These are phyloP conservation scores for Listrodromus nycthemerus DNA, from an alignment of 2,888 invertebrate species.

Conservation along the genomic window DNA sequence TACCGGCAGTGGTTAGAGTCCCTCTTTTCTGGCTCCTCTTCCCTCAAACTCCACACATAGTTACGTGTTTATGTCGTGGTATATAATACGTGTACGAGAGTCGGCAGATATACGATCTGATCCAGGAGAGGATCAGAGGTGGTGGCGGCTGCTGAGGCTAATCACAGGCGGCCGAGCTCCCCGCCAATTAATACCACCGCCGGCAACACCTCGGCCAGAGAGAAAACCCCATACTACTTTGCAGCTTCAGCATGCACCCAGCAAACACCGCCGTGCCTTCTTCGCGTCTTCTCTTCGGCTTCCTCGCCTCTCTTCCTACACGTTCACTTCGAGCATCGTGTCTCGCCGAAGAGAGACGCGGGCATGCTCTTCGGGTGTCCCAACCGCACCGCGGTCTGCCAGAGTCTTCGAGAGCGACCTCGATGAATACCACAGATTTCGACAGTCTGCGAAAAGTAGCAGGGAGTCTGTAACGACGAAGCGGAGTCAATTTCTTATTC, in stretches of 20 bases:
- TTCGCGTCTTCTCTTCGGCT: slow-evolving; percentile 22
- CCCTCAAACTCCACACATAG: slow-evolving; percentile 49
- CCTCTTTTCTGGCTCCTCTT: slow-evolving; percentile 14
- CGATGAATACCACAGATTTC: slow-evolving; percentile 67
- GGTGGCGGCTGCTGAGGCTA: slow-evolving; percentile 73
- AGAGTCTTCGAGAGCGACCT: slow-evolving; percentile 35
- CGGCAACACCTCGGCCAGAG: slow-evolving; percentile 78
- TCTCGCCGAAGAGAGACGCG: neutral
- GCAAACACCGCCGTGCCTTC: slow-evolving; percentile 43
- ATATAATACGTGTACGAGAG: slow-evolving; percentile 42
- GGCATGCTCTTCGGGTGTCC: slow-evolving; percentile 40
- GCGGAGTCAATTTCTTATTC: neutral
- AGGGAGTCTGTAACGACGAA: neutral
- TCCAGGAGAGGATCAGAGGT: slow-evolving; percentile 71
- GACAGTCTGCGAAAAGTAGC: slow-evolving; percentile 60
- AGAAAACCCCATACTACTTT: slow-evolving; percentile 57
- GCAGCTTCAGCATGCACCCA: slow-evolving; percentile 55
- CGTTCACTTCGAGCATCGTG: neutral
- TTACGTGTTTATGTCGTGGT: slow-evolving; percentile 28
- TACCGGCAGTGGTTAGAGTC: slow-evolving; percentile 16
- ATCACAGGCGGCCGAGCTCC: slow-evolving; percentile 77
- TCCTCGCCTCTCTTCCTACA: slow-evolving; percentile 32
- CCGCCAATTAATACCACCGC: slow-evolving; percentile 83
- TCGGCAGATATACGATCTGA: slow-evolving; percentile 72
- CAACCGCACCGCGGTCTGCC: slow-evolving; percentile 50